Conservation (phyloP, 2,888 invertebrate genomes). For the Hirudinaria manillensis region DNA sequence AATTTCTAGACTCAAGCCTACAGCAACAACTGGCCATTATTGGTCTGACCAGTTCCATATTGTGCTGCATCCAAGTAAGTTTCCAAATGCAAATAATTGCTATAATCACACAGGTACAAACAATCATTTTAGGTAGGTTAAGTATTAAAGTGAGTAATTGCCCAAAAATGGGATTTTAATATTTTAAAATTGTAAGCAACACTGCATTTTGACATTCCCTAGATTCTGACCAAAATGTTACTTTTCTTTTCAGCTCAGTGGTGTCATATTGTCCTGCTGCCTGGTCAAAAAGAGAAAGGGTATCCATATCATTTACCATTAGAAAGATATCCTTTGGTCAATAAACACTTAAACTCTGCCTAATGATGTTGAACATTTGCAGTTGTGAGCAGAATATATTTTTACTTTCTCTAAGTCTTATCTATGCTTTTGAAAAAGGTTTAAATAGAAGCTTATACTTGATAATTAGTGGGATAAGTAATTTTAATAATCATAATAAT, state of each 20-base stretch:
- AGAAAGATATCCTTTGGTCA: background rate
- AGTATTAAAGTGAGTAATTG: no score
- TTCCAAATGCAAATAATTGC: background rate
- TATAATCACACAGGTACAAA: background rate
- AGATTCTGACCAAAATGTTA: background rate
- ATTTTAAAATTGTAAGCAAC: no score
- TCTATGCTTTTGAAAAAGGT: no score
- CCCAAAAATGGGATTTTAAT: no score
- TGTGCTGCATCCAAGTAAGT: conserved; percentile 16
- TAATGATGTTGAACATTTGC: no score
- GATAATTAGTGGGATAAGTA: no score
- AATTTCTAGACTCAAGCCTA: background rate
- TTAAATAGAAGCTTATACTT: no score
- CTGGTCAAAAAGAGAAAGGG: conserved; percentile 23
- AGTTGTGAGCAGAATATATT: no score
- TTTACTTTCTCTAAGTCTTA: no score
- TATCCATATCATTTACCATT: background rate
- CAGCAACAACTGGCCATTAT: conserved; percentile 20
- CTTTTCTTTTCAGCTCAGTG: conserved; percentile 12
- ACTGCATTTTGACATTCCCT: no score
- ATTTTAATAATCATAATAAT: no score
- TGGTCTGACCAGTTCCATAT: background rate
- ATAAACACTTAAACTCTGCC: background rate
- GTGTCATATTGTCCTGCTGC: conserved; percentile 12
- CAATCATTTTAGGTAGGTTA: no score